Percentiles rank a stretch among this genome's conserved stretches.
These are phyloP conservation scores for Drosophila tanythrix DNA, from an alignment of 2,888 invertebrate species.

Conservation along the genomic window DNA sequence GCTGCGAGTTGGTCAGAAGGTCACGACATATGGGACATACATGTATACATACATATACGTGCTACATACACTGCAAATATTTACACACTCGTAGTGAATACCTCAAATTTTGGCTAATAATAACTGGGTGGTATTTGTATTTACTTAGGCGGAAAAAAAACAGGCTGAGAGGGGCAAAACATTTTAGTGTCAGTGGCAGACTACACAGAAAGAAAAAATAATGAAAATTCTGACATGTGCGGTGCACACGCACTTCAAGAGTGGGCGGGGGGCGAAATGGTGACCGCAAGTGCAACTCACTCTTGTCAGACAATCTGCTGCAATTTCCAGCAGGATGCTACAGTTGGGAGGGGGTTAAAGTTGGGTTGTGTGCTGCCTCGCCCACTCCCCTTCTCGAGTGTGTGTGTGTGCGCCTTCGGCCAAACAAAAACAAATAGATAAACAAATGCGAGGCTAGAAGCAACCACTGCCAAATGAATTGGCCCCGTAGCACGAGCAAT, in stretches of 20 bases:
- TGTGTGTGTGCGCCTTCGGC: slow-evolving; percentile 33
- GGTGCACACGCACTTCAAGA: slow-evolving; percentile 48
- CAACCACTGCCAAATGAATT: slow-evolving; percentile 50
- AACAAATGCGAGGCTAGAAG: slow-evolving; percentile 63
- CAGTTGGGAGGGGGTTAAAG: background rate
- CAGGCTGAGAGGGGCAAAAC: slow-evolving; percentile 21
- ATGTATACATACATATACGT: background rate
- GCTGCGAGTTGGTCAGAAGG: slow-evolving; percentile 31
- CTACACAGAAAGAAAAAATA: slow-evolving; percentile 19
- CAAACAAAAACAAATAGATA: slow-evolving; percentile 72
- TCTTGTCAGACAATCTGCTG: slow-evolving; percentile 75
- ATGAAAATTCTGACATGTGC: slow-evolving; percentile 64
- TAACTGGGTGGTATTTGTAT: slow-evolving; percentile 49
- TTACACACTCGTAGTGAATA: slow-evolving; percentile 51
- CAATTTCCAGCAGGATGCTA: slow-evolving; percentile 61
- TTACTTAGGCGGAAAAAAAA: slow-evolving; percentile 48
- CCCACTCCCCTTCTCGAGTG: slow-evolving; percentile 24
- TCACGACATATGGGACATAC: slow-evolving; percentile 71
- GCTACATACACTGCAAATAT: slow-evolving; percentile 61
- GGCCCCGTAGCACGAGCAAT: slow-evolving; percentile 7
- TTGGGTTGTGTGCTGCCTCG: background rate
- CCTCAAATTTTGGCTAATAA: slow-evolving; percentile 55
- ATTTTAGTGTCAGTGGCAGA: slow-evolving; percentile 56
- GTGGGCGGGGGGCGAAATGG: background rate
- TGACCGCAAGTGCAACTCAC: slow-evolving; percentile 60